Conservation (phyloP, 2,113 vertebrate species). For the Capreolus pygargus region DNA sequence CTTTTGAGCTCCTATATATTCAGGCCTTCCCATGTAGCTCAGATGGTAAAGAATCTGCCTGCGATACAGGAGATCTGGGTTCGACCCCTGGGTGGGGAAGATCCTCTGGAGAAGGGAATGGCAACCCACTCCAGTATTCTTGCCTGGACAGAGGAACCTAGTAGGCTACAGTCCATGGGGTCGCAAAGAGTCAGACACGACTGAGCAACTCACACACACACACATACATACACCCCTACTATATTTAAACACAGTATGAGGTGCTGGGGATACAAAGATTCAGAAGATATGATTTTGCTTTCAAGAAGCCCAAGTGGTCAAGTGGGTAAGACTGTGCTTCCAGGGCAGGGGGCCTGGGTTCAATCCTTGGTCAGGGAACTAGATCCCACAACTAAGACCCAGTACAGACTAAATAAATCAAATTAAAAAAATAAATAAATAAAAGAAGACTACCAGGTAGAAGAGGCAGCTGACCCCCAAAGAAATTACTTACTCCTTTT, state of each 20-base stretch:
- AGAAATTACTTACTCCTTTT: neutral
- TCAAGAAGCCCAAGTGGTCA: neutral
- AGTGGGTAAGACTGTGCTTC: neutral
- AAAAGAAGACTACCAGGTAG: neutral
- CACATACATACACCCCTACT: neutral
- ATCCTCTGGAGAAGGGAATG: neutral
- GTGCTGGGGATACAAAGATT: neutral
- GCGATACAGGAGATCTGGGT: neutral
- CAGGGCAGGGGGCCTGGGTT: neutral
- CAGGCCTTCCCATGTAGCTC: neutral
- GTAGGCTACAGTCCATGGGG: neutral
- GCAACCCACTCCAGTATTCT: neutral
- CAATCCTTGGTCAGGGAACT: neutral
- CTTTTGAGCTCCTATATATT: neutral
- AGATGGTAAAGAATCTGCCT: neutral
- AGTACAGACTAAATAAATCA: neutral
- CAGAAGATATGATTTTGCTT: neutral
- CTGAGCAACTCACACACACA: neutral
- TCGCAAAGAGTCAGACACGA: neutral
- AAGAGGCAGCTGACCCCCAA: neutral
- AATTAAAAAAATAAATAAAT: accelerated
- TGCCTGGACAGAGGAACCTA: neutral
- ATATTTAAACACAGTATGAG: neutral
- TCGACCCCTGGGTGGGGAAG: neutral
- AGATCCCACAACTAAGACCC: neutral